Conservation (phyloP, 1,140 invertebrate species). For the Heliconius himera region DNA sequence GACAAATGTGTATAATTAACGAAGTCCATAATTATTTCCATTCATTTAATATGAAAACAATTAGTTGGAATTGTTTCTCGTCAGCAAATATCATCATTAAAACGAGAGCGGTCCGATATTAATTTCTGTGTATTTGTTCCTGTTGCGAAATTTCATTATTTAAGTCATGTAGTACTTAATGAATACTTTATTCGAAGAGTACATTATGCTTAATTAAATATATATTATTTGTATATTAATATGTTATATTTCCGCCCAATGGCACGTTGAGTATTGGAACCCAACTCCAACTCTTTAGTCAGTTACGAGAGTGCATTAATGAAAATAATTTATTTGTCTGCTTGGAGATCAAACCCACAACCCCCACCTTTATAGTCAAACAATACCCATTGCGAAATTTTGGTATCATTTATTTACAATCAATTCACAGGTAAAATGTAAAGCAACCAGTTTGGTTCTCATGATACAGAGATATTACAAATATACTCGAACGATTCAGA, state of each 20-base stretch:
- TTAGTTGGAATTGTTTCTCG: slow-evolving; percentile 4
- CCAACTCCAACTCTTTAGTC: too few relatives aligned
- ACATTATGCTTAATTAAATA: not conserved
- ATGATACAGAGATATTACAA: not conserved
- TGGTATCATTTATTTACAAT: too few relatives aligned
- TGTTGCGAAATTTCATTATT: not conserved
- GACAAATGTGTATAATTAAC: slow-evolving; percentile 12
- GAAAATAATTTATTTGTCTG: too few relatives aligned
- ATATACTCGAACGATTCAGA: not conserved
- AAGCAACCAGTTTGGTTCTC: too few relatives aligned
- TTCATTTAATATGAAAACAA: slow-evolving; percentile 14
- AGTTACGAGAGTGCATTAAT: too few relatives aligned
- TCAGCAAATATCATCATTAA: slow-evolving; percentile 6
- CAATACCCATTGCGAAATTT: too few relatives aligned
- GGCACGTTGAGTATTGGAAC: too few relatives aligned
- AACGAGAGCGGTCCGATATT: slow-evolving; percentile 8
- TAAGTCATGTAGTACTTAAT: slow-evolving; percentile 1
- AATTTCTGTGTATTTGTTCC: slow-evolving; percentile 9
- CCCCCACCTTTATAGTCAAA: too few relatives aligned
- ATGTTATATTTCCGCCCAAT: too few relatives aligned
- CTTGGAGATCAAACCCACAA: too few relatives aligned
- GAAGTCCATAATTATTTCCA: not conserved
- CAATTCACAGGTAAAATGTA: too few relatives aligned
- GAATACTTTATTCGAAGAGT: not conserved
- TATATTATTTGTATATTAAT: not conserved